Evolutionary conservation across 2,888 invertebrate species (phyloP), one percentile per base, ranked within the genome.

Genomic region (Lochmaea capreae): DNA sequence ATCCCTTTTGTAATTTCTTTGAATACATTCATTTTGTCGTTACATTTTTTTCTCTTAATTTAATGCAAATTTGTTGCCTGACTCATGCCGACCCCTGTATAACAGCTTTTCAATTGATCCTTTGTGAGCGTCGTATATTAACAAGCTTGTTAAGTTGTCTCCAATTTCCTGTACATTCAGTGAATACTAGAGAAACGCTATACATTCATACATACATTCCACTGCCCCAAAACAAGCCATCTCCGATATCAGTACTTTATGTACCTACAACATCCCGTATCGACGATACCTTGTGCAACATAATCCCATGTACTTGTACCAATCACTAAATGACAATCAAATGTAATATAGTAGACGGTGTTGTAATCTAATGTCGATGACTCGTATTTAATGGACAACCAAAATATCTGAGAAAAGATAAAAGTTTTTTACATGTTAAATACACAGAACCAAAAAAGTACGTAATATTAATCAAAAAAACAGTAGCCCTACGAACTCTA

Each of bases 101-200:
- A 49, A n/a, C 49, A 49, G 49, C n/a, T 49, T 49, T 49, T 49
- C n/a, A 49, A 49, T 49, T 49, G n/a, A 49, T 49, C 49, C 49
- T 49, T 49, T 49, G 49, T 49, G 49, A n/a, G 49, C 49, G n/a
- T n/a, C n/a, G n/a, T n/a, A n/a, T n/a, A 49, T 49, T 49, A n/a
- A 49, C 49, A n/a, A n/a, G 49, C 14, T 46, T 46, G 46, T n/a
- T n/a, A 10, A 18, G 18, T 18, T 10, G 54, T 54, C 54, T 54
- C 54, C 18, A 18, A 54, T 54, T 18, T 54, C 16, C 54, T 49
- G n/a, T n/a, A n/a, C n/a, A n/a, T 54, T 54, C 18, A 10, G 9
- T 16, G 54, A 54, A 54, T 54, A 54, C 18, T 3, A 18, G 18
- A 54, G 54, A 54, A 54, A 54, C 11, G 54, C 16, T 16, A 54